A percentile compares a stretch with the other conserved stretches of the same genome.
These are phyloP conservation scores for Leptoteleia sp. DNA, from an alignment of 1,140 invertebrate species.

Conservation along the genomic window DNA sequence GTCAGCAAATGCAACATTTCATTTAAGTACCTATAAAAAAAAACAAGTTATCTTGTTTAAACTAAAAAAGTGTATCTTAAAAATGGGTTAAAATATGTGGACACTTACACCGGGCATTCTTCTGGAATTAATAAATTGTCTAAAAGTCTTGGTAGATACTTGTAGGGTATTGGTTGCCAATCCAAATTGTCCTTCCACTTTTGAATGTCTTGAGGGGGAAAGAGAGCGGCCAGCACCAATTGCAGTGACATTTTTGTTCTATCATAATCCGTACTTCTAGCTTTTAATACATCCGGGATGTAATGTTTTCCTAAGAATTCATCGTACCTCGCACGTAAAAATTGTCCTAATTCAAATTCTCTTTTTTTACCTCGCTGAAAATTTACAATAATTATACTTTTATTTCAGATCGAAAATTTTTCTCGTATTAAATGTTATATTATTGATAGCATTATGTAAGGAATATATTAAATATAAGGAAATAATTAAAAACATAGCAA, in stretches of 20 bases:
- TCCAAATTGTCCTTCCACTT: slow-evolving; percentile 69
- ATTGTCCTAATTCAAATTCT: slow-evolving; percentile 78
- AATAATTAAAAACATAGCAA: too few relatives aligned
- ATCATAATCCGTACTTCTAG: slow-evolving; percentile 83
- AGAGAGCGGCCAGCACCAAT: slow-evolving; percentile 74
- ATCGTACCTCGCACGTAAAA: slow-evolving; percentile 76
- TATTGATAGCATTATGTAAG: too few relatives aligned
- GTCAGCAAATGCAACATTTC: slow-evolving; percentile 10
- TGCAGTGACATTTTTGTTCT: slow-evolving; percentile 82
- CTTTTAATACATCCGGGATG: slow-evolving; percentile 75
- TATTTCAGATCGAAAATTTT: too few relatives aligned
- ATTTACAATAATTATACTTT: too few relatives aligned
- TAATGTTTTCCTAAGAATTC: slow-evolving; percentile 79
- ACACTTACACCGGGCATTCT: slow-evolving; percentile 63
- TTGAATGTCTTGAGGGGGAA: slow-evolving; percentile 70
- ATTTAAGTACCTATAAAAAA: slow-evolving; percentile 37
- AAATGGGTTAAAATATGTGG: too few relatives aligned
- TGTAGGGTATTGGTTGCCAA: slow-evolving; percentile 77
- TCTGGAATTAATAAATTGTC: slow-evolving; percentile 68
- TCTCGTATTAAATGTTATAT: too few relatives aligned
- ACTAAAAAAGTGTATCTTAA: too few relatives aligned
- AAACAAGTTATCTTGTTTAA: not conserved
- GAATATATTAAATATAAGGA: too few relatives aligned
- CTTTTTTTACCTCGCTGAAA: slow-evolving; percentile 77
- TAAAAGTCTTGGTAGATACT: slow-evolving; percentile 10